Base-by-base conservation (phyloP, 2,888 invertebrate genomes). In the Sympetrum striolatum region DNA sequence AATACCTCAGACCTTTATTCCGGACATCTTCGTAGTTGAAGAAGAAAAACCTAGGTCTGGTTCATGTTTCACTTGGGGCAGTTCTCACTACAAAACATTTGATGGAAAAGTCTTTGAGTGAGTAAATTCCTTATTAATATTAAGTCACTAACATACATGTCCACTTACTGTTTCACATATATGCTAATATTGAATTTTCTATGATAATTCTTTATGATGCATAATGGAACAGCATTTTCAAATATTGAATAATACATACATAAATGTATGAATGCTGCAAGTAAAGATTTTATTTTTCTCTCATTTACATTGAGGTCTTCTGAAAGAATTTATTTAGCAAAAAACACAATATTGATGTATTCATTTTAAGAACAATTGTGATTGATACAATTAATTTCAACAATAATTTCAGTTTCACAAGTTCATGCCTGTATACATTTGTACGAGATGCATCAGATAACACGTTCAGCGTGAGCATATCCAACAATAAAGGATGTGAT, bases 21-120 rank as follows among this genome's bases (percentile, higher is more conserved):
- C 64, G 0, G 44, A 80, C 15, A 31, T 91, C 12, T 60, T 92
- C 18, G 91, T 93, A 0, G 92, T 93, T 58, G 91, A 91, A 81
- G 90, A 91, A 14, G 93, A 92, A 44, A 92, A 92, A 14, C 96
- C 96, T 0, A 95, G 95, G 92, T 95, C 96, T 0, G 96, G 97
- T 0, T 95, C 95, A 18, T 98, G 98, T 92, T 95, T 96, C 90
- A 96, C 96, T 2, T 98, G 98, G 98, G 96, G 96, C 39, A 97
- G 97, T 58, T 95, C 95, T 25, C 98, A 98, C 93, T 96, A 96
- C 92, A 97, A 97, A 93, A 98, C 98, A 0, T 98, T 98, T 92
- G 98, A 98, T 94, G 97, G 97, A 12, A 95, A 96, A 92, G 95
- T 98, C 82, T 96, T 96, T 92, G 96, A 96, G 96, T 96, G 94